A percentile compares a stretch with the other conserved stretches of the same genome.
phyloP scores from a whole-genome alignment of 2,113 vertebrate species.

The Python bivittatus region DNA sequence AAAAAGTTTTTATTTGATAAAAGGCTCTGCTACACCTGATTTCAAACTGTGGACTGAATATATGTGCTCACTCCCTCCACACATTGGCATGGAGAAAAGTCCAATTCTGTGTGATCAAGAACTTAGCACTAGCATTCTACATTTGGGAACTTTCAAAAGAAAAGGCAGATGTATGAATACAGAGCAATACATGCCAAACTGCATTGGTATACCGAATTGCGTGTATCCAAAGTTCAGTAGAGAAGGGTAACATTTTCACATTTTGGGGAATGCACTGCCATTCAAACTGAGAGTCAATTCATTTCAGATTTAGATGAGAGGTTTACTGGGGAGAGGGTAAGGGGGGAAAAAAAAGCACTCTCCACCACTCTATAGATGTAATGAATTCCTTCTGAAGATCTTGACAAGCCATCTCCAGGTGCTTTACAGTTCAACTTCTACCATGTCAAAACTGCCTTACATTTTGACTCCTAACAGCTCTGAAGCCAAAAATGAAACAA shows the following conservation, averaged over 20 bases:
- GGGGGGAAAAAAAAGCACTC: fast-evolving
- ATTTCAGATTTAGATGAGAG: background rate
- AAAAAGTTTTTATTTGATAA: background rate
- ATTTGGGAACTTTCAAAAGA: background rate
- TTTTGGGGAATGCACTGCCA: background rate
- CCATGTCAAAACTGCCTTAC: background rate
- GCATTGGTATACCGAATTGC: background rate
- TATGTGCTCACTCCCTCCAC: background rate
- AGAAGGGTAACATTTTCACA: background rate
- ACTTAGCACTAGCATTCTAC: background rate
- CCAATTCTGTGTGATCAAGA: background rate
- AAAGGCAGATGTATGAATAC: background rate
- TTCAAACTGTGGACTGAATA: background rate
- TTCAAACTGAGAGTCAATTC: background rate
- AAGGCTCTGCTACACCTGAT: background rate
- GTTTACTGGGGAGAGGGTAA: background rate
- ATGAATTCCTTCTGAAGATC: background rate
- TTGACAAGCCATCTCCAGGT: no score
- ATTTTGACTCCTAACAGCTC: no score
- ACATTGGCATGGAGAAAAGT: background rate
- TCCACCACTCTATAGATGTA: background rate
- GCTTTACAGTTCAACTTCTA: no score
- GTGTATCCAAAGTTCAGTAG: background rate
- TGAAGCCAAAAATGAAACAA: background rate
- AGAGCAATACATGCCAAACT: background rate